These are phyloP conservation scores for Nestor notabilis DNA, from an alignment of 2,113 vertebrate species.

Conservation along the genomic window DNA sequence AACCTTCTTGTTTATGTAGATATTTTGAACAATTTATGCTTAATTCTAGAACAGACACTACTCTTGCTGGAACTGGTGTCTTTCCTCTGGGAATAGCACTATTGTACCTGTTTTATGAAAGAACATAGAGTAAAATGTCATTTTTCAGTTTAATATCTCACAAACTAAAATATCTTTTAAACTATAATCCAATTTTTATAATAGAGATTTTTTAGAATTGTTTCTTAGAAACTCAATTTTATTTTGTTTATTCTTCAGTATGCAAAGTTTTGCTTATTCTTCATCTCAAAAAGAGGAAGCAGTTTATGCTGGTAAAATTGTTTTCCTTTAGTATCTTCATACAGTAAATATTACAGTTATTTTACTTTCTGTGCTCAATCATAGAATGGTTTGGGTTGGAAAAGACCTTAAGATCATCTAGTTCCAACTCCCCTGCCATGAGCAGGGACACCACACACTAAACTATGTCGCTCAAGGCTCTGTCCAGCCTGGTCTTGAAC, in stretches of 20 bases:
- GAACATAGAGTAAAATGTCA: conserved; percentile 32
- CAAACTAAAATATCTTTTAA: not conserved
- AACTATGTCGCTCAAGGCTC: no score
- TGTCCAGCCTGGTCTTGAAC: no score
- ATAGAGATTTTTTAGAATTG: not conserved
- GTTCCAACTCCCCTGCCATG: no score
- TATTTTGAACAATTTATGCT: conserved; percentile 24
- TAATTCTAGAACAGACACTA: conserved; percentile 36
- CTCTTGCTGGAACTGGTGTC: conserved; percentile 36
- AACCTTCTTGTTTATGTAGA: conserved; percentile 28
- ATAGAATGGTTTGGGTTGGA: no score
- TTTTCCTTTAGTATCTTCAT: not conserved
- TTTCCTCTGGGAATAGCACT: conserved; percentile 49
- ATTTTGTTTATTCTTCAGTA: not conserved
- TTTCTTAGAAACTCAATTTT: not conserved
- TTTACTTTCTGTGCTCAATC: not conserved
- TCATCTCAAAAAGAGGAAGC: not conserved
- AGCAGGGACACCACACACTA: no score
- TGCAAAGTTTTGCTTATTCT: not conserved
- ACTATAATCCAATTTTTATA: not conserved
- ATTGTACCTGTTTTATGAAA: conserved; percentile 54
- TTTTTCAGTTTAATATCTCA: not conserved
- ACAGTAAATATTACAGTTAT: not conserved
- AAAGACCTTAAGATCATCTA: no score
- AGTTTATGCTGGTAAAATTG: not conserved